Conservation (phyloP, 2,797 vertebrate genomes). For the Cetoscarus ocellatus region DNA sequence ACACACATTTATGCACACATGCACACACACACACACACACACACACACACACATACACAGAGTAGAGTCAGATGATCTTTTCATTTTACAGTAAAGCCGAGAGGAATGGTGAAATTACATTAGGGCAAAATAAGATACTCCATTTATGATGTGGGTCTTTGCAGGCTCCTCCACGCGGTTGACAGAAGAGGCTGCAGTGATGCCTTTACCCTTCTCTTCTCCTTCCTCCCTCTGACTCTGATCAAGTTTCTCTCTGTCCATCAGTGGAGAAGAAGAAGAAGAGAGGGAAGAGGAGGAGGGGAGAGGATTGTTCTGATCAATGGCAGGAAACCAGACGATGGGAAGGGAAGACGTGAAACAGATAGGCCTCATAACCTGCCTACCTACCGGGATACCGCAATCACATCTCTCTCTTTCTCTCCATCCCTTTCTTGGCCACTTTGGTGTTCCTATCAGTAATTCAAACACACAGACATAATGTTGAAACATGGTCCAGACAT, state of each 20-base stretch:
- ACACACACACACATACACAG: constrained; percentile 12
- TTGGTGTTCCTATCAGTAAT: constrained; percentile 43
- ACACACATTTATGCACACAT: constrained; percentile 9
- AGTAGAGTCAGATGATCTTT: constrained; percentile 69
- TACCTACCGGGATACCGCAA: constrained; percentile 64
- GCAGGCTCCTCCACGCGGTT: constrained; percentile 60
- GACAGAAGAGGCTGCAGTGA: constrained; percentile 70
- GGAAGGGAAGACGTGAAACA: constrained; percentile 96
- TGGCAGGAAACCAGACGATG: constrained; percentile 97
- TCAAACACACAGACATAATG: constrained; percentile 26
- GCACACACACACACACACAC: constrained; percentile 10
- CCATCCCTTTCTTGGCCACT: constrained; percentile 47
- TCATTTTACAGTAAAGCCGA: constrained; percentile 74
- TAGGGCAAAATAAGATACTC: constrained; percentile 76
- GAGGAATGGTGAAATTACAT: constrained; percentile 79
- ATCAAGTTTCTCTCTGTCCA: constrained; percentile 95
- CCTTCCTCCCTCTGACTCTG: constrained; percentile 67
- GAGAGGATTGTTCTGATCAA: constrained; percentile 92
- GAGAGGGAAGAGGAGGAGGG: constrained; percentile 84
- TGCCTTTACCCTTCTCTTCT: constrained; percentile 78
- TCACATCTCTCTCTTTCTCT: constrained; percentile 47
- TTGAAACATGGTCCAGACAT: constrained; percentile 48
- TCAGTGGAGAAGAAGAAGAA: constrained; percentile 85
- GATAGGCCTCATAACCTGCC: constrained; percentile 82
- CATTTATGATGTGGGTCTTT: constrained; percentile 76